A percentile compares a stretch with the other conserved stretches of the same genome.
These are phyloP conservation scores for Callimorpha dominula DNA, from an alignment of 2,888 invertebrate genomes.

Conservation along the genomic window DNA sequence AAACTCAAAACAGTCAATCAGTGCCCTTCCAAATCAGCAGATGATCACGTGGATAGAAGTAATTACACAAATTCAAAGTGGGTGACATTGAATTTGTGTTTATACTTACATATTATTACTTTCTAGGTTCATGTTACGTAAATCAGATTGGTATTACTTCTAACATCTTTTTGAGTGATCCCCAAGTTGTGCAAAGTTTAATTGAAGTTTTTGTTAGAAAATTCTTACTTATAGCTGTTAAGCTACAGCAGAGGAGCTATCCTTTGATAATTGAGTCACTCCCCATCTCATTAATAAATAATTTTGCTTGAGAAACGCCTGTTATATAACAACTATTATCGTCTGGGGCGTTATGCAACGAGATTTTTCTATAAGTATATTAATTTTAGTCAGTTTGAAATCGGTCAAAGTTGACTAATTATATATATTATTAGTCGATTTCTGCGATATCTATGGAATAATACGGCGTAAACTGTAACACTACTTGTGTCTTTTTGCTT, in stretches of 20 bases:
- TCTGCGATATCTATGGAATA: neutral
- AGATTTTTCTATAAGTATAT: too few relatives aligned
- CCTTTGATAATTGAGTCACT: neutral
- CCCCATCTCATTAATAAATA: neutral
- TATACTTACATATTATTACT: too few relatives aligned
- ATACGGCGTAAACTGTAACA: neutral
- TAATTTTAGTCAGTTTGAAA: too few relatives aligned
- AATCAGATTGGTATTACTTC: neutral
- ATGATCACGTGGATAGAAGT: too few relatives aligned
- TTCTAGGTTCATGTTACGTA: neutral
- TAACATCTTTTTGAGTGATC: neutral
- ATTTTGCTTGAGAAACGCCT: neutral
- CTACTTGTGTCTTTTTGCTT: neutral
- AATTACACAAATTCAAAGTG: too few relatives aligned
- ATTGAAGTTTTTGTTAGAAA: neutral
- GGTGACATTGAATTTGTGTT: too few relatives aligned
- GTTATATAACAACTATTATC: neutral
- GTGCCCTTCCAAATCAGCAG: too few relatives aligned
- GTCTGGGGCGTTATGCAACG: neutral
- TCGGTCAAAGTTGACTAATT: neutral
- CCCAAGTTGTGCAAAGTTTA: neutral
- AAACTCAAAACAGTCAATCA: too few relatives aligned
- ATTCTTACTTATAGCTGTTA: neutral
- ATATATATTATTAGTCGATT: neutral
- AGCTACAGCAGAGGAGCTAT: neutral